Evolutionary conservation across 1,140 invertebrate species (phyloP), one percentile per base, ranked within the genome.

Genomic region (Scaptomyza pallida): DNA sequence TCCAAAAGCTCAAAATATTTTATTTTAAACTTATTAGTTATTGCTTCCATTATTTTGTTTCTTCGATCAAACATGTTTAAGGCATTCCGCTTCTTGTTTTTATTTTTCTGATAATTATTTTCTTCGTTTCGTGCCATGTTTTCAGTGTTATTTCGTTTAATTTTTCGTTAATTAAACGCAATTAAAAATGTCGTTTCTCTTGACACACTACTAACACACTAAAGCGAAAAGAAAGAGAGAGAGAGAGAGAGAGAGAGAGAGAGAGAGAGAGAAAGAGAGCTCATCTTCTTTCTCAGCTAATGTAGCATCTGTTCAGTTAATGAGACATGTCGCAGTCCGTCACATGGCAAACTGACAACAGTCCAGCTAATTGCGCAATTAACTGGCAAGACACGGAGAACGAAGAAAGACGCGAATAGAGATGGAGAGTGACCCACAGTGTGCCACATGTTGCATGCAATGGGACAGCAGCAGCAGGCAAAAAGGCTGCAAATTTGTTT

Each of bases 91-190:
- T 6, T 26, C 23, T 6, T 26, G 23, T 26, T 26, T n/a, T n/a
- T n/a, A n/a, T n/a, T n/a, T n/a, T 15, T 30, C 21, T 43, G 19
- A 48, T 41, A 35, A 35, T 56, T 56, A 41, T 48, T 23, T 40
- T 17, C 54, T 62, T 19, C 15, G 47, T 35, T 6, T 40, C 33
- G 12, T 40, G 43, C 9, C 33, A 35, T 35, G 33, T 52, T 55
- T 62, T 86, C 62, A 80, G 44, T 80, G 81, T 77, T 61, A n/a
- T 77, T 70, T 85, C 77, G 77, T 77, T 88, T 67, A 82, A 77
- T 78, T 81, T 88, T 88, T 85, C 74, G 78, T 83, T 86, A 75
- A 86, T 86, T 88, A 88, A 86, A 69, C 75, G 74, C 77, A 88
- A 86, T 86, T 86, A 86, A 86, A 75, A 72, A 50, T 60, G 55